Conservation (phyloP, 2,888 invertebrate species). For the Panzeria rudis region DNA sequence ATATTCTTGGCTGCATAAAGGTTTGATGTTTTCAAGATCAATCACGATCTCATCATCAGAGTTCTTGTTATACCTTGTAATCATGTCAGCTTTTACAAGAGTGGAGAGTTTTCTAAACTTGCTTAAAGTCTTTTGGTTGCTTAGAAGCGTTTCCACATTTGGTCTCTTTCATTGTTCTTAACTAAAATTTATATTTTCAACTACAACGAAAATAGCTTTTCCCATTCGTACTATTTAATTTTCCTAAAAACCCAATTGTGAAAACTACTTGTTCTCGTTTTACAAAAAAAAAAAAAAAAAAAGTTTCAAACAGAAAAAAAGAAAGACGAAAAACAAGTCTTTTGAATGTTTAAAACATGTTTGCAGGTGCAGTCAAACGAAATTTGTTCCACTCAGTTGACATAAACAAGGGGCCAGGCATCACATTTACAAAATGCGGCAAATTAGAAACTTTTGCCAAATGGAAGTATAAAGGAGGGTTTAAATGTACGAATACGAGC, state of each 20-base stretch:
- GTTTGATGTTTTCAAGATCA: too few relatives aligned
- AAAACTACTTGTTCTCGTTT: slow-evolving; percentile 11
- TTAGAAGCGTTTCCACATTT: too few relatives aligned
- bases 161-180: too few relatives aligned
- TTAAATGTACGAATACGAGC: slow-evolving; percentile 31
- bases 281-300: slow-evolving; percentile 40
- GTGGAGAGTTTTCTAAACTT: too few relatives aligned
- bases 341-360: slow-evolving; percentile 66
- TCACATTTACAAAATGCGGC: slow-evolving; percentile 60
- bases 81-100: too few relatives aligned
- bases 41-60: too few relatives aligned
- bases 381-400: slow-evolving; percentile 83
- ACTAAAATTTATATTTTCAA: background rate
- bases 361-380: slow-evolving; percentile 82
- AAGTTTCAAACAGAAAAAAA: slow-evolving; percentile 5
- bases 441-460: slow-evolving; percentile 67
- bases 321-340: slow-evolving; percentile 9
- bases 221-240: too few relatives aligned
- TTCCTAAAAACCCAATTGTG: background rate
- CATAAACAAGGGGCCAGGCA: slow-evolving; percentile 78
- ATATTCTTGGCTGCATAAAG: too few relatives aligned
- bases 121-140: too few relatives aligned
- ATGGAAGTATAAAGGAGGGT: slow-evolving; percentile 31
- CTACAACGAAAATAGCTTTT: background rate
- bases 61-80: too few relatives aligned